These are phyloP conservation scores for Lepisosteus oculatus DNA, from an alignment of 2,113 vertebrate species.

Conservation along the genomic window DNA sequence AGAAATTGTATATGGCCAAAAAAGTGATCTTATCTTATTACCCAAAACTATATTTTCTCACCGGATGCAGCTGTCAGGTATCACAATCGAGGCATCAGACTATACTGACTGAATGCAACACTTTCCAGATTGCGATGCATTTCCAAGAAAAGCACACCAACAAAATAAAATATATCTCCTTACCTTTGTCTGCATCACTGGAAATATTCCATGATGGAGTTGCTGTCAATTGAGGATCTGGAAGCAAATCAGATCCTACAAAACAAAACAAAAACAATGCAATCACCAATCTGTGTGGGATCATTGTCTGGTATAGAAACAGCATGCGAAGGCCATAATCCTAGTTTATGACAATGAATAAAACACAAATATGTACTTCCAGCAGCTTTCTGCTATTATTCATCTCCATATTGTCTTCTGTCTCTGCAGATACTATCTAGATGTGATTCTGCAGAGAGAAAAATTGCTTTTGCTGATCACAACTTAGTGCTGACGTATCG, in stretches of 20 bases:
- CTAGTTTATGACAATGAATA: too few relatives aligned
- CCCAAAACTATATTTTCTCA: too few relatives aligned
- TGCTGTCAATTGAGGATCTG: slow-evolving; percentile 75
- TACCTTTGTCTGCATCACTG: slow-evolving; percentile 79
- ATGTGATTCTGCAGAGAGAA: not conserved
- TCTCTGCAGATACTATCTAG: not conserved
- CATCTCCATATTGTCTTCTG: not conserved
- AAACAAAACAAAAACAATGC: slow-evolving; percentile 40
- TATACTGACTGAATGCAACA: too few relatives aligned
- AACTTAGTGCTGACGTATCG: not conserved
- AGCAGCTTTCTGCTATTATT: not conserved
- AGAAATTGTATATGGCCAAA: too few relatives aligned
- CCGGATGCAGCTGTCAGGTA: too few relatives aligned
- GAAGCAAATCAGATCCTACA: slow-evolving; percentile 75
- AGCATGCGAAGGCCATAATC: too few relatives aligned
- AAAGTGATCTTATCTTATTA: too few relatives aligned
- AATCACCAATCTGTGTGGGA: slow-evolving; percentile 14
- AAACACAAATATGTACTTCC: not conserved
- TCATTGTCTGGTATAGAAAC: too few relatives aligned
- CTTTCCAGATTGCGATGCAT: too few relatives aligned
- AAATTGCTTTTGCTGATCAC: not conserved
- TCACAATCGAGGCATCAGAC: too few relatives aligned
- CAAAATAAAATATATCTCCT: slow-evolving; percentile 13
- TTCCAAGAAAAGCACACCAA: slow-evolving; percentile 9
- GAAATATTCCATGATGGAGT: slow-evolving; percentile 84